Conservation (phyloP, 2,888 invertebrate species). For the Julus scandinavius region DNA sequence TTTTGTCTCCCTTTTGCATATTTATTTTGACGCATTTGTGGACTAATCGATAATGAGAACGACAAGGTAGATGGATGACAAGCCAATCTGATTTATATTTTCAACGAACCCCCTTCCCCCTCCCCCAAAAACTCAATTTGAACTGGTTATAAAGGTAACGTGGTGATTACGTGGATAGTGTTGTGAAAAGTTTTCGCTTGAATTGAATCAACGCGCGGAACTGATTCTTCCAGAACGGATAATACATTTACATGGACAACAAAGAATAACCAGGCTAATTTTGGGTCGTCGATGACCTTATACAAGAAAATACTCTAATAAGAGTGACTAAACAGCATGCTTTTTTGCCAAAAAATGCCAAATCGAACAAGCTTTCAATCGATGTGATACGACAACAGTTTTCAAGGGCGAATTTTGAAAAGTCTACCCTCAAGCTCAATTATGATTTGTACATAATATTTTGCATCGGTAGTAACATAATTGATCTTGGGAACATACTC, state of each 20-base stretch:
- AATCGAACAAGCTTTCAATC: too few species aligned
- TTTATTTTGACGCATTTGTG: background rate
- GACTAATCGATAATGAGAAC: background rate
- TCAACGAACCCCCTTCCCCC: background rate
- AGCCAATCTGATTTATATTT: background rate
- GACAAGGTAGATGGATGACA: background rate
- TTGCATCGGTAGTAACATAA: too few species aligned
- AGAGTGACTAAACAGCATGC: background rate
- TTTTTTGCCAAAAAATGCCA: background rate
- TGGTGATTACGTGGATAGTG: background rate
- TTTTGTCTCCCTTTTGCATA: background rate
- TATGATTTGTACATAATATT: too few species aligned
- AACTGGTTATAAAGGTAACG: background rate
- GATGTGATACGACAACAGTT: background rate
- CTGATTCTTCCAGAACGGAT: background rate
- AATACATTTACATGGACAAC: background rate
- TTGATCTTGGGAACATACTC: too few species aligned
- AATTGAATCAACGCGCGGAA: slow-evolving; percentile 10
- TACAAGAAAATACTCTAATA: too few species aligned
- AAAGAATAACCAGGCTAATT: background rate
- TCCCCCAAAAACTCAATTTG: background rate
- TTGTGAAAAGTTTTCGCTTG: background rate
- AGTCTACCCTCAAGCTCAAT: too few species aligned
- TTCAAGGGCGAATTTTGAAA: too few species aligned
- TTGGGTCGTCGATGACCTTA: background rate